Evolutionary conservation across 2,113 vertebrate species (phyloP).

Genomic region (Urocolius indicus): DNA sequence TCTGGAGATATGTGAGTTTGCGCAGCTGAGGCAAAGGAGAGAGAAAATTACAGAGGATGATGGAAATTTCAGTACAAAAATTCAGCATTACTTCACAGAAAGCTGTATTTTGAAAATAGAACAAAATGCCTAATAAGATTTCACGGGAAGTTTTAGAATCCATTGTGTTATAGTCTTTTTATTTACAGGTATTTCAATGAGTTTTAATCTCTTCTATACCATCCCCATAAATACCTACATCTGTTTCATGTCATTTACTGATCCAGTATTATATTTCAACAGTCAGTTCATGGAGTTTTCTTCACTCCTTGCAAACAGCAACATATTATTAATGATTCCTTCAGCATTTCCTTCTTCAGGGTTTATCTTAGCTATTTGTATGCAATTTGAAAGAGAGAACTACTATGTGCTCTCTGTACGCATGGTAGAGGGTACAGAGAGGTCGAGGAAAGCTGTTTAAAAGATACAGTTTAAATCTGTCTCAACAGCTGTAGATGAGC

Average conservation of each 20-base stretch:
- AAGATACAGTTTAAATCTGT: not conserved
- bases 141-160: not conserved
- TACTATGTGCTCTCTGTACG: not conserved
- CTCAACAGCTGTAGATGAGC: not conserved
- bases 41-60: not conserved
- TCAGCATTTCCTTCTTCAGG: constrained; percentile 40
- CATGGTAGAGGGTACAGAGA: not conserved
- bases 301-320: constrained; percentile 44
- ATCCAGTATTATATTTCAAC: constrained; percentile 21
- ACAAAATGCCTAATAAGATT: not conserved
- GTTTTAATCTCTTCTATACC: constrained; percentile 1
- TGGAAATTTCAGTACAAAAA: not conserved
- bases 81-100: not conserved
- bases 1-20: not conserved
- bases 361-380: constrained; percentile 47
- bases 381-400: constrained; percentile 16
- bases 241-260: constrained; percentile 48
- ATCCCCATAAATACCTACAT: constrained; percentile 17
- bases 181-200: constrained; percentile 5
- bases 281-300: not conserved
- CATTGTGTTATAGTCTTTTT: not conserved
- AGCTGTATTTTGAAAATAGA: not conserved
- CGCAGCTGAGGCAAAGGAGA: not conserved
- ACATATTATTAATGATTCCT: constrained; percentile 46
- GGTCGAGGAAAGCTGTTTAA: not conserved